Percentiles rank a stretch among this genome's conserved stretches.
Evolutionary conservation across 1,140 invertebrate species (phyloP).

Genomic region (Drosophila asahinai): DNA sequence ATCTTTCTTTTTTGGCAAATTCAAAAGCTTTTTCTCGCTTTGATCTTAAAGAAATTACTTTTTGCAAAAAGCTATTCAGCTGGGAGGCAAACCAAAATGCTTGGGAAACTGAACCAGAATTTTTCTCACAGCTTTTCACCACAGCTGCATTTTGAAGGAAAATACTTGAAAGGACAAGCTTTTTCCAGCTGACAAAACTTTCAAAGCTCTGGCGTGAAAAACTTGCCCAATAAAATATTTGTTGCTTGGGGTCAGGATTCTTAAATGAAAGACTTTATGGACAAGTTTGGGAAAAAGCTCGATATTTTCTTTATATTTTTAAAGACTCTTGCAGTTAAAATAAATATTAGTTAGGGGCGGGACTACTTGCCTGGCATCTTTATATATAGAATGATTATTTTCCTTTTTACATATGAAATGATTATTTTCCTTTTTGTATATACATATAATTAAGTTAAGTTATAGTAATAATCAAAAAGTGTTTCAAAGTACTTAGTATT

Average conservation of each 20-base stretch:
- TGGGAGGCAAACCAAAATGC: constrained; percentile 16
- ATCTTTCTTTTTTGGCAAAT: neutral
- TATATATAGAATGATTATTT: neutral
- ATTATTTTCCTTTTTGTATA: too few relatives aligned
- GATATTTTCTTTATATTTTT: neutral
- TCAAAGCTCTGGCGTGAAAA: constrained; percentile 10
- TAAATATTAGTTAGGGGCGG: neutral
- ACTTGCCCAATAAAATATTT: constrained; percentile 14
- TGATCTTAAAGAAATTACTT: constrained; percentile 6
- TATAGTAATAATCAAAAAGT: neutral
- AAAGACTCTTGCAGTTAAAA: neutral
- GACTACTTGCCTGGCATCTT: too few relatives aligned
- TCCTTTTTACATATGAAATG: neutral
- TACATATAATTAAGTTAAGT: too few relatives aligned
- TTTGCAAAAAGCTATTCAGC: constrained; percentile 13
- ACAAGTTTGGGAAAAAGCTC: neutral
- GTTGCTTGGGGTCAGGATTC: constrained; percentile 54
- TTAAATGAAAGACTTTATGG: neutral
- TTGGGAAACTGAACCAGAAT: neutral
- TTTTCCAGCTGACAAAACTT: neutral
- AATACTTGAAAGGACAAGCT: constrained; percentile 9
- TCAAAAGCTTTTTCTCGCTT: neutral
- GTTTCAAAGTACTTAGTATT: too few relatives aligned
- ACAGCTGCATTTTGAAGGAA: neutral
- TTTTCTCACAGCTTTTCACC: constrained; percentile 24